phyloP scores from a whole-genome alignment of 2,113 vertebrate species.

The Ramphastos sulfuratus region DNA sequence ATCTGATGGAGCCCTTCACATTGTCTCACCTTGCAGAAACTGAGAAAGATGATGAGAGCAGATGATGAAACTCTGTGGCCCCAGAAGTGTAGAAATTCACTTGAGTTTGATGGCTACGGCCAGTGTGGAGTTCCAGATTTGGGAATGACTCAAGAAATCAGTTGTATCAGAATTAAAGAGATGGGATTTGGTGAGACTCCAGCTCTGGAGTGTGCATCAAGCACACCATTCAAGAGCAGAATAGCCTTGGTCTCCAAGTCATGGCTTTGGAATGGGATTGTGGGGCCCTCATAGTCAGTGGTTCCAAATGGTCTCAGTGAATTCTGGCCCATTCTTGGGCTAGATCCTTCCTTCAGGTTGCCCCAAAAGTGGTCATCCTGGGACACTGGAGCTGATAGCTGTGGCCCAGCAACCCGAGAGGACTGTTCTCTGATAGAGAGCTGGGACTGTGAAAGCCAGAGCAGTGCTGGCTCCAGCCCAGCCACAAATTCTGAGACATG shows the following conservation, averaged over 20 bases:
- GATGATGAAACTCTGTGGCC: fast-evolving
- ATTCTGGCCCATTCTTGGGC: background rate
- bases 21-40: background rate
- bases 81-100: background rate
- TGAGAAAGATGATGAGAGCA: background rate
- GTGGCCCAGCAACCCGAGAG: background rate
- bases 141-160: background rate
- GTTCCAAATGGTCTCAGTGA: background rate
- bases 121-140: background rate
- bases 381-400: background rate
- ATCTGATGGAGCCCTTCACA: background rate
- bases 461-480: background rate
- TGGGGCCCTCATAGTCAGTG: background rate
- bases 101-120: background rate
- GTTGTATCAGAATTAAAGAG: background rate
- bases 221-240: background rate
- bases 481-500: background rate
- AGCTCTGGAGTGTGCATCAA: background rate
- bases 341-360: background rate
- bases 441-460: background rate
- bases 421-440: background rate
- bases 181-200: background rate
- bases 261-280: background rate
- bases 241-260: background rate
- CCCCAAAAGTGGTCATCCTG: background rate